These are phyloP conservation scores for Neodontobutis hainanensis DNA, from an alignment of 2,113 vertebrate species.

Conservation along the genomic window DNA sequence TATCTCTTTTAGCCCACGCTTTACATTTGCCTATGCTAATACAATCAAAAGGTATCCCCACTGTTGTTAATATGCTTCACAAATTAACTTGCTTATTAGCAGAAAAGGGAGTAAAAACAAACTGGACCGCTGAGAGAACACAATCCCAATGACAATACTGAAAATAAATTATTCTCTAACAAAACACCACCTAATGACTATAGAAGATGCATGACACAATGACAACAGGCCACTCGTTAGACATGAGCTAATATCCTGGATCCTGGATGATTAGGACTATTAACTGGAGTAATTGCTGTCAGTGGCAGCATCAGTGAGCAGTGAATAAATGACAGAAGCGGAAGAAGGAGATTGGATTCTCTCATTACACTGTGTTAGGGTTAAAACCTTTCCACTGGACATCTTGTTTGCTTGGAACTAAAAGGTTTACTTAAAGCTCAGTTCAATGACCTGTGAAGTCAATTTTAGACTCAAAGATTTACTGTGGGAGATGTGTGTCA, in stretches of 20 bases:
- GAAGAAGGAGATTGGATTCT: constrained; percentile 14
- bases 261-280: constrained; percentile 11
- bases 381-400: constrained; percentile 11
- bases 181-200: background rate
- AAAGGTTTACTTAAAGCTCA: constrained; percentile 14
- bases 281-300: constrained; percentile 27
- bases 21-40: too few species aligned
- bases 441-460: constrained; percentile 11
- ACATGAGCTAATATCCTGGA: constrained; percentile 20
- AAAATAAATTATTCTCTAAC: background rate
- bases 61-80: background rate
- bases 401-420: constrained; percentile 34
- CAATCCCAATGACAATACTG: background rate
- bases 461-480: background rate
- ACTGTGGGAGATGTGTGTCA: background rate
- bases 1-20: background rate
- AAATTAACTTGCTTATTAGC: background rate
- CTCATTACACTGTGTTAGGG: constrained; percentile 7
- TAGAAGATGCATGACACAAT: background rate
- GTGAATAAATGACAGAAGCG: constrained; percentile 41
- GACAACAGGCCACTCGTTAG: constrained; percentile 13
- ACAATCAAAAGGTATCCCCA: background rate
- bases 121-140: background rate
- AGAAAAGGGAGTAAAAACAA: background rate
- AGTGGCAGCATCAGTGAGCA: constrained; percentile 13